These are phyloP conservation scores for Drosophila prolongata DNA, from an alignment of 2,888 invertebrate genomes.

Conservation along the genomic window DNA sequence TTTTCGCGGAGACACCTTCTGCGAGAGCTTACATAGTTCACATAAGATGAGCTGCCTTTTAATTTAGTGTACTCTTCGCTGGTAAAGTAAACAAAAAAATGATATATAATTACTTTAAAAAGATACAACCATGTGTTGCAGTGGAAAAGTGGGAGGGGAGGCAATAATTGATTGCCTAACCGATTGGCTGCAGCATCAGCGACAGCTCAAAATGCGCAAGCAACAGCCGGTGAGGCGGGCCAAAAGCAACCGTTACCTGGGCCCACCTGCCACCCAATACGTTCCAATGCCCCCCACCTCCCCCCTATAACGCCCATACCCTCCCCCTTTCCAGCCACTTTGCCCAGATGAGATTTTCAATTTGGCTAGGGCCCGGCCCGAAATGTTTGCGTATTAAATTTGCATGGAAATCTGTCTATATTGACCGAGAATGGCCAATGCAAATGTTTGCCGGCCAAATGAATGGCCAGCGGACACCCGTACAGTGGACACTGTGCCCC, in stretches of 20 bases:
- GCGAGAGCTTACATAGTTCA: too few relatives aligned
- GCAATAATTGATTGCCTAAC: conserved; percentile 81
- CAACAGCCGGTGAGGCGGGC: conserved; percentile 28
- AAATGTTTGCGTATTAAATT: conserved; percentile 84
- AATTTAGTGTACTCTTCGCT: not conserved
- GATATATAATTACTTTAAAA: too few relatives aligned
- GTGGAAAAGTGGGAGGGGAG: conserved; percentile 48
- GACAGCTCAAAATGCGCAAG: conserved; percentile 70
- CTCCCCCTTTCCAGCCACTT: conserved; percentile 59
- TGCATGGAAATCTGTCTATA: conserved; percentile 85
- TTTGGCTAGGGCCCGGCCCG: conserved; percentile 78
- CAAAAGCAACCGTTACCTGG: conserved; percentile 24
- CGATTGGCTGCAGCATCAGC: conserved; percentile 66
- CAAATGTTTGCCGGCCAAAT: conserved; percentile 77
- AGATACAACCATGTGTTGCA: too few relatives aligned
- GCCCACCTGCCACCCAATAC: conserved; percentile 9
- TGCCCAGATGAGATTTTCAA: conserved; percentile 84
- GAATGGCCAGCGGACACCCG: conserved; percentile 55
- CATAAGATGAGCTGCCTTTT: not conserved
- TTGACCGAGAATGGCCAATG: conserved; percentile 83
- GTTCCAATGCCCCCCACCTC: conserved; percentile 1
- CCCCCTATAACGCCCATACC: not conserved
- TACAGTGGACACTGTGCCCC: conserved; percentile 26
- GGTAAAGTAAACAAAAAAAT: too few relatives aligned
- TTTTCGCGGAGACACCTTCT: too few relatives aligned